Evolutionary conservation across 2,888 invertebrate species (phyloP).

Genomic region (Plutella xylostella): DNA sequence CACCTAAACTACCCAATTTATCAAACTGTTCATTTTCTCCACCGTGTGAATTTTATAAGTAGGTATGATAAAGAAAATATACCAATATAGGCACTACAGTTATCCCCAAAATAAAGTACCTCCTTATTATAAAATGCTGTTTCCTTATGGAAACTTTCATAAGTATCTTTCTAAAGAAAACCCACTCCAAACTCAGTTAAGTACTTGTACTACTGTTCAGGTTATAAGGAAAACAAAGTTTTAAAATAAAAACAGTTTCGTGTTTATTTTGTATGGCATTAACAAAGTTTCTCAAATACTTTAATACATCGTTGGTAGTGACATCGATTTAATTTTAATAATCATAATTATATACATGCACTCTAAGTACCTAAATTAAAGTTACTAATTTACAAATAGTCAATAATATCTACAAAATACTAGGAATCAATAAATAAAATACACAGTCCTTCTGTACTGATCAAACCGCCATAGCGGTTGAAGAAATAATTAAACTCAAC

Average conservation of each 20-base stretch:
- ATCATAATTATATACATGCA: slow-evolving; percentile 56
- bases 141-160: no score
- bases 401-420: slow-evolving; percentile 32
- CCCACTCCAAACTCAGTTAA: no score
- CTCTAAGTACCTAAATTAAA: slow-evolving; percentile 35
- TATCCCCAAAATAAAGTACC: no score
- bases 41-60: no score
- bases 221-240: no score
- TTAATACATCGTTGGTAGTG: slow-evolving; percentile 65
- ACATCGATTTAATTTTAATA: slow-evolving; percentile 50
- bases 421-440: slow-evolving; percentile 55
- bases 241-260: slow-evolving; percentile 66
- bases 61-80: no score
- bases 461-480: slow-evolving; percentile 13
- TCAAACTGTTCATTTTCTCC: no score
- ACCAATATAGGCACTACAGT: no score
- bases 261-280: slow-evolving; percentile 60
- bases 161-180: no score
- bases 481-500: slow-evolving; percentile 25
- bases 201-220: no score
- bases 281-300: slow-evolving; percentile 53
- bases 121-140: no score
- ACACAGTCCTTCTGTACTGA: slow-evolving; percentile 34
- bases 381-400: slow-evolving; percentile 46
- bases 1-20: no score